These are phyloP conservation scores for Chelonoidis abingdonii DNA, from an alignment of 2,113 vertebrate species.

Conservation along the genomic window DNA sequence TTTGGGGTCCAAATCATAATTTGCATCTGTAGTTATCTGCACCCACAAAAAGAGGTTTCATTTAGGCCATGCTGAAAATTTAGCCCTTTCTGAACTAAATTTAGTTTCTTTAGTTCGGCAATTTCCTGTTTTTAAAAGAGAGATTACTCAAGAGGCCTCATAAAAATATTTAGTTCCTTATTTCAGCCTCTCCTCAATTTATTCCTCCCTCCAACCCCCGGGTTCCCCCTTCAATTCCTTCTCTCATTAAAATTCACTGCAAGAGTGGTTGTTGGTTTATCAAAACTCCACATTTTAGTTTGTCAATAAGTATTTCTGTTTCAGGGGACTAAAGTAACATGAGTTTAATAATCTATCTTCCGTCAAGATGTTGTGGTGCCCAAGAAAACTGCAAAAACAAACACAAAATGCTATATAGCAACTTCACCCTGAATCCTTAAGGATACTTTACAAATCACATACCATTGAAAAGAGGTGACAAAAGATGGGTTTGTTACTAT, in stretches of 20 bases:
- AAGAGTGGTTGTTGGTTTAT: constrained; percentile 9
- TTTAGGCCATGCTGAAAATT: not conserved
- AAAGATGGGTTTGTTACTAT: not conserved
- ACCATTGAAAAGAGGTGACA: not conserved
- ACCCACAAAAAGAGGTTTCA: not conserved
- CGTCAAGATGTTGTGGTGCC: not conserved
- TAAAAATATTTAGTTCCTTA: not conserved
- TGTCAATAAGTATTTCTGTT: not conserved
- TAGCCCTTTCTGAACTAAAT: not conserved
- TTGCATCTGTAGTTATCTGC: not conserved
- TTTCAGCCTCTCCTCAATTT: not conserved
- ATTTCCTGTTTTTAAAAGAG: not conserved
- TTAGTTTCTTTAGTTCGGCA: not conserved
- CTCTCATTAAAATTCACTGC: not conserved
- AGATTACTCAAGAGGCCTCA: not conserved
- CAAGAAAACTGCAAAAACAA: not conserved
- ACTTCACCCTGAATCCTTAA: not conserved
- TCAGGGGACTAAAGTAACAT: constrained; percentile 1
- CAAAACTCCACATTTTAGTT: constrained; percentile 8
- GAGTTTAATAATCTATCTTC: not conserved
- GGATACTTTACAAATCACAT: not conserved
- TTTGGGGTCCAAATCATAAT: not conserved
- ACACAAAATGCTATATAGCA: not conserved
- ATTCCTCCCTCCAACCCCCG: not conserved
- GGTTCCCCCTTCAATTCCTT: constrained; percentile 9